Conservation (phyloP, 2,888 invertebrate species). For the Drosophila emarginata region DNA sequence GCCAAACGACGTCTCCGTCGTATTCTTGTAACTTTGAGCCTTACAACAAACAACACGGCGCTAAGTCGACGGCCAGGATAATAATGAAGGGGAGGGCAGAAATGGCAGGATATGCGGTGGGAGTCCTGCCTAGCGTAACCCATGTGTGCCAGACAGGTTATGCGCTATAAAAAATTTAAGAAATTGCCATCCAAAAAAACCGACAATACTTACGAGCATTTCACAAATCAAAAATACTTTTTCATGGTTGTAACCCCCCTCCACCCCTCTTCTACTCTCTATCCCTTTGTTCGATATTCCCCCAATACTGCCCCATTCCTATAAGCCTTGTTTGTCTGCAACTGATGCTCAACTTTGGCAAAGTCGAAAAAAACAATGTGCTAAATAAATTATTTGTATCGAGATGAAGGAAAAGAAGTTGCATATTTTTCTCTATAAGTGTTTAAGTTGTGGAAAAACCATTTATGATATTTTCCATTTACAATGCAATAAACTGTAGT, state of each 20-base stretch:
- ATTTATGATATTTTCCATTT: conserved; percentile 4
- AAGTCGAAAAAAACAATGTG: conserved; percentile 48
- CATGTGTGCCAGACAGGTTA: conserved; percentile 76
- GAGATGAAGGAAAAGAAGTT: conserved; percentile 19
- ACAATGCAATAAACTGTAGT: not conserved
- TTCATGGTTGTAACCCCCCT: conserved; percentile 15
- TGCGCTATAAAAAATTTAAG: conserved; percentile 77
- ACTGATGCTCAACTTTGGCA: conserved; percentile 55
- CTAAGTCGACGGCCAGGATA: conserved; percentile 38
- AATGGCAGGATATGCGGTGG: too few species aligned
- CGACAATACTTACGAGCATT: conserved; percentile 73
- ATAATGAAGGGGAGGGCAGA: conserved; percentile 23
- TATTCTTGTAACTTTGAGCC: conserved; percentile 58
- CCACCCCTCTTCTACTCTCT: conserved; percentile 21
- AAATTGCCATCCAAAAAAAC: conserved; percentile 74
- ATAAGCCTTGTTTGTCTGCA: conserved; percentile 35
- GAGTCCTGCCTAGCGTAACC: conserved; percentile 21
- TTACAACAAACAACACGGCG: conserved; percentile 51
- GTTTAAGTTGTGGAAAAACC: not conserved
- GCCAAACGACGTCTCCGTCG: conserved; percentile 63
- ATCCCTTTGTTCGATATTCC: conserved; percentile 26
- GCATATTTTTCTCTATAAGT: not conserved
- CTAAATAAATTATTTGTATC: conserved; percentile 64
- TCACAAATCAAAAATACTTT: conserved; percentile 76
- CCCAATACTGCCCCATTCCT: conserved; percentile 13